Evolutionary conservation across 1,140 invertebrate species (phyloP), one percentile per base, ranked within the genome.

Genomic region (Cydia splendana): DNA sequence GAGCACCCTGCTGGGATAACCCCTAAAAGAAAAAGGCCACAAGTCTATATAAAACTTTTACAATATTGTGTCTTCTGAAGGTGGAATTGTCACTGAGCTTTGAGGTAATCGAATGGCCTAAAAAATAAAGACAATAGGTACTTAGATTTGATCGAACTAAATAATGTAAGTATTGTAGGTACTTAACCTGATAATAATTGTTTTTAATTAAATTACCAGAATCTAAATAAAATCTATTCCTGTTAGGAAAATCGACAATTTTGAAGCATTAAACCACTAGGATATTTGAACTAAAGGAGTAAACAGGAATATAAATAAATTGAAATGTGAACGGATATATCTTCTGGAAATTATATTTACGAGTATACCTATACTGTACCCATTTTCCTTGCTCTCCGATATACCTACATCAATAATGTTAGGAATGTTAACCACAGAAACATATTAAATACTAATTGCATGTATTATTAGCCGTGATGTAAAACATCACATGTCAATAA

Each of bases 401-500:
- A 24, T 62, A 62, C 18, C 20, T 62, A 62, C 24, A 62, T 62
- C 53, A 62, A 24, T 24, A 24, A 62, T 62, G 57, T 62, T 12
- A 62, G 57, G 57, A 62, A 62, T 62, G 57, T 62, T 62, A 62
- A 62, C 57, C 57, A 62, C 57, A 62, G 57, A 62, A 62, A 62
- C 57, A n/a, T 62, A 62, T 62, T 62, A 53, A 62, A 62, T 24
- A 24, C 57, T 62, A 62, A 62, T 62, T 62, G 57, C 18, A 62
- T 62, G n/a, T 62, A 62, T 62, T 62, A 7, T 24, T 62, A 62
- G 9, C 18, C 20, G 57, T 62, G 57, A 62, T 62, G 20, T 24
- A 12, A 12, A 62, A 24, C 20, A 24, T 62, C 57, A 62, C 57
- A 62, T 62, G 57, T 62, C 57, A 62, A 62, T 62, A 62, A 5